Evolutionary conservation across 2,888 invertebrate species (phyloP), one percentile per base, ranked within the genome.

Genomic region (Callimorpha dominula): DNA sequence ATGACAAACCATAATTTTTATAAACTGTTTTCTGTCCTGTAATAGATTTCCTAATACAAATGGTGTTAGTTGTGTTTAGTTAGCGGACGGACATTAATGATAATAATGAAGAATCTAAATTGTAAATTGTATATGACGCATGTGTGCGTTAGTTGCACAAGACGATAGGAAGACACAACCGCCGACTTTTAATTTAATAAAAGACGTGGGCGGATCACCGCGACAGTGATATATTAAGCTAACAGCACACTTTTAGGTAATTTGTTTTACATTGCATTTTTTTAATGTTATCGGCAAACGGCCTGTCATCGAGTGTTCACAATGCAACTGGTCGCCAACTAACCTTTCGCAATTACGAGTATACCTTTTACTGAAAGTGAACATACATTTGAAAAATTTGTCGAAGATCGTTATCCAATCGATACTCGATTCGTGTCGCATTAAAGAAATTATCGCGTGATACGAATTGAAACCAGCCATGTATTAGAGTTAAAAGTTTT

Each of bases 141-240:
- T 52, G 60, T 43, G 62, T 60, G 12, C 52, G 49, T 62, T 64
- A 31, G 50, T 67, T 67, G 68, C 69, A 66, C 65, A 72, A 50
- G 11, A 46, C n/a, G 46, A 62, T 78, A 73, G 46, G 73, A 77
- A 46, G 43, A 78, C 74, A 71, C 66, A 60, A 31, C 20, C 54
- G 71, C 57, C 52, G 64, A 75, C 71, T 78, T 78, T 77, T 80
- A 83, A 86, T 81, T 80, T 73, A 78, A 81, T 81, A 77, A 80
- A 76, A 68, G 68, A 57, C 42, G 82, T 81, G 65, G 80, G 84
- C 70, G 78, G 75, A 31, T 15, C 52, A n/a, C 65, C 63, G 65
- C 60, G 66, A 68, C 60, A 64, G 70, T 74, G 72, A 75, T 78
- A 75, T 74, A 78, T 78, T 75, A 81, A 72, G 52, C 20, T 68